These are phyloP conservation scores for Varanus komodoensis DNA, from an alignment of 2,113 vertebrate genomes.

Conservation along the genomic window DNA sequence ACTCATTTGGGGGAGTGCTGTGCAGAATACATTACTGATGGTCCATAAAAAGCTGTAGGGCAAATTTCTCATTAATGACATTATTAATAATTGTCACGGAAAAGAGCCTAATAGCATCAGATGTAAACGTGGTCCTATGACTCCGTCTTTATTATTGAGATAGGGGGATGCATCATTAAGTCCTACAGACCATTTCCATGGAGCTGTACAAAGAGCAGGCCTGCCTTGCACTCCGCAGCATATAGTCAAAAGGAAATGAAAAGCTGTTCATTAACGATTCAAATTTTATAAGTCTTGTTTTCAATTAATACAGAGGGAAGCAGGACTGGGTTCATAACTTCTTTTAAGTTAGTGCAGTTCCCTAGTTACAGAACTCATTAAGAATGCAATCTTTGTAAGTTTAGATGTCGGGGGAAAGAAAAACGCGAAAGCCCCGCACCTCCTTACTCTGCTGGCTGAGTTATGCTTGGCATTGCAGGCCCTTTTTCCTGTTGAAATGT, in stretches of 20 bases:
- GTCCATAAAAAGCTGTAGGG: conserved; percentile 51
- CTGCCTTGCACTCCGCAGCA: not conserved
- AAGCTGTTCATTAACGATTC: conserved; percentile 33
- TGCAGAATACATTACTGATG: conserved; percentile 40
- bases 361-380: conserved; percentile 14
- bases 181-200: conserved; percentile 43
- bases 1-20: conserved; percentile 55
- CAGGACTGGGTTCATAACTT: not conserved
- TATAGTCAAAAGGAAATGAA: conserved; percentile 61
- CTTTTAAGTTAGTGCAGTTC: conserved; percentile 5
- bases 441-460: too few species aligned
- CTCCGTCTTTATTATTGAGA: conserved; percentile 47
- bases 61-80: conserved; percentile 65
- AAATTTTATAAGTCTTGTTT: conserved; percentile 58
- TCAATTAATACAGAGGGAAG: conserved; percentile 41
- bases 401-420: too few species aligned
- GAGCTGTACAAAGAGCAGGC: conserved; percentile 33
- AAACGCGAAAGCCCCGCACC: too few species aligned
- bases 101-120: conserved; percentile 54
- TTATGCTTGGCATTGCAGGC: too few species aligned
- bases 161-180: conserved; percentile 61
- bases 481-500: too few species aligned
- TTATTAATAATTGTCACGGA: conserved; percentile 65
- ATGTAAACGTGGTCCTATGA: conserved; percentile 56
- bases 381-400: not conserved